Base-by-base conservation (phyloP, 2,888 invertebrate genomes). In the Byasa hedistus region DNA sequence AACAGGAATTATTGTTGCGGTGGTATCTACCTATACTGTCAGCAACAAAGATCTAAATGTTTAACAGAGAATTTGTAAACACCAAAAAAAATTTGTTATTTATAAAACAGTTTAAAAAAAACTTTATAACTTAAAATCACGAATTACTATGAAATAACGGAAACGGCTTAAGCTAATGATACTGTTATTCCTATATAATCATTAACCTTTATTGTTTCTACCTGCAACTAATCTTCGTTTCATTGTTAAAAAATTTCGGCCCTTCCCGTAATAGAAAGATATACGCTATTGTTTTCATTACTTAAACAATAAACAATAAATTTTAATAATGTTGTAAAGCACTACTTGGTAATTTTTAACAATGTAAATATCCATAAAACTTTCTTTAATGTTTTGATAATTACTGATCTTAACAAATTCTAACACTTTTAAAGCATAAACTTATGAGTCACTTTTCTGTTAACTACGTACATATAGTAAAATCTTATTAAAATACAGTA, bases 151-250 rank as follows among this genome's bases (percentile, higher is more conserved):
- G 32, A 32, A 32, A 32, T 32, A 10, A 32, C 32, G 17, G 3
- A 17, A 44, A 19, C 44, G 1, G 17, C 17, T 44, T 44, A 10
- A 44, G 19, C 15, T 44, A 44, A 4, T 44, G 15, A 17, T 19
- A 3, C 15, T 15, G 19, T 44, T 44, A 4, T 15, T 44, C 17
- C 4, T 15, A 19, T 44, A 15, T 17, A 17, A 44, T 44, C 19
- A 17, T 17, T 15, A 44, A 44, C 44, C 12, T 10, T 32, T 32
- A 5, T 44, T 19, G 4, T 44, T 44, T 44, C 44, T 44, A 44
- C 44, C 19, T 44, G 19, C 2, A 80, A 81, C 39, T 3, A 56
- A 52, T 21, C 52, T 52, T 52, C 21, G n/a, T 19, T 52, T 1
- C 10, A 52, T 52, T 52, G 52, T 52, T n/a, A 23, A n/a, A 44